Evolutionary conservation across 2,888 invertebrate species (phyloP).

Genomic region (Andrena bicolor): DNA sequence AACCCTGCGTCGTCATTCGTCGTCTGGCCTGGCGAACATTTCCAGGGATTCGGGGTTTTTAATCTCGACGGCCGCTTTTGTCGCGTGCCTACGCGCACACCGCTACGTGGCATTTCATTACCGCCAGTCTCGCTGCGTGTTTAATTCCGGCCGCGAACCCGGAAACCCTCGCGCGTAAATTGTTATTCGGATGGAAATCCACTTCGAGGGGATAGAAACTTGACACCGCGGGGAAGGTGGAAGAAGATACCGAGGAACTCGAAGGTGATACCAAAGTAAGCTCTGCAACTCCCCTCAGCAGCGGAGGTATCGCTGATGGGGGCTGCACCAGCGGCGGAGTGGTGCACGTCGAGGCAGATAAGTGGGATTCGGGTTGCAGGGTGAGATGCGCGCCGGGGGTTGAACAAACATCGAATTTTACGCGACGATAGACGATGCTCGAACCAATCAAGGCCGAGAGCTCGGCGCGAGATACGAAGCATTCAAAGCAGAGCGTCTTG

Average conservation of each 20-base stretch:
- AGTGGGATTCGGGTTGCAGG: no score
- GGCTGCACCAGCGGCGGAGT: no score
- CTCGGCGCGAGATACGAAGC: background rate
- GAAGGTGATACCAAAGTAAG: no score
- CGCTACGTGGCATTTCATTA: conserved; percentile 21
- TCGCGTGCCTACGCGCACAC: background rate
- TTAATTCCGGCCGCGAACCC: conserved; percentile 1
- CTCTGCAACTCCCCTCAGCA: no score
- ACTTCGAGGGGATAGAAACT: background rate
- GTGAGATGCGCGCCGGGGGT: background rate
- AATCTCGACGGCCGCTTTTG: conserved; percentile 35
- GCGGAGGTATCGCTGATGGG: no score
- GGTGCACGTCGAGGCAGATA: no score
- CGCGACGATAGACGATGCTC: background rate
- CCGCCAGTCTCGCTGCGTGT: background rate
- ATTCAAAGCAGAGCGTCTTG: conserved; percentile 46
- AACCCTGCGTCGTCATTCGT: background rate
- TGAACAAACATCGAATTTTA: background rate
- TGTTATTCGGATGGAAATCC: background rate
- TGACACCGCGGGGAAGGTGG: no score
- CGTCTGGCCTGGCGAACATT: background rate
- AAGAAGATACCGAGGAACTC: no score
- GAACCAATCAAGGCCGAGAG: conserved; percentile 4
- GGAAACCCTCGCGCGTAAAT: background rate
- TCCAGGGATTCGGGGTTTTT: conserved; percentile 25